A percentile compares a stretch with the other conserved stretches of the same genome.
Conservation (phyloP, 2,113 vertebrate genomes). For the Taxidea taxus region DNA sequence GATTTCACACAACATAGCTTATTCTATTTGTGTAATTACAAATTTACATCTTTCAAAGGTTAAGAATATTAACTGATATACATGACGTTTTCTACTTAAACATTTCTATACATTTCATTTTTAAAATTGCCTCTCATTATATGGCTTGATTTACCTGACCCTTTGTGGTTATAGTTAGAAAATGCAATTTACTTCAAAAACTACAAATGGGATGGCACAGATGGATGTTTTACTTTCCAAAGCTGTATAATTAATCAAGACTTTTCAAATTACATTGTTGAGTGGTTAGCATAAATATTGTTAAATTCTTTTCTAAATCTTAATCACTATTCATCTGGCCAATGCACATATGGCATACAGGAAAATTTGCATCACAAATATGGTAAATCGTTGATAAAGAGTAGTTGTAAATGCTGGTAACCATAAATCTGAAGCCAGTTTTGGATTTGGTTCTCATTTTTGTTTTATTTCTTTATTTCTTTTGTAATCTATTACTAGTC, state of each 20-base stretch:
- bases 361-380: background rate
- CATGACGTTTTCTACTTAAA: background rate
- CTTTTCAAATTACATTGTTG: conserved; percentile 34
- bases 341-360: background rate
- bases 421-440: background rate
- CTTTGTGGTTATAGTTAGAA: background rate
- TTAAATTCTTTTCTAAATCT: conserved; percentile 41
- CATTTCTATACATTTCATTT: background rate
- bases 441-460: background rate
- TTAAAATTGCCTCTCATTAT: background rate
- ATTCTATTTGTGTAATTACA: background rate
- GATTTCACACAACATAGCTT: background rate
- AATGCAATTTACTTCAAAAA: background rate
- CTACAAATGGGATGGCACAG: background rate
- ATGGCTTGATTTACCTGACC: background rate
- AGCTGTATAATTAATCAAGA: conserved; percentile 37
- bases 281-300: conserved; percentile 43
- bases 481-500: background rate
- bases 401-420: background rate
- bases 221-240: conserved; percentile 12
- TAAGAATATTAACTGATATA: background rate
- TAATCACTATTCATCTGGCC: conserved; percentile 46
- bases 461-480: background rate
- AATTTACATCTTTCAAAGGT: background rate
- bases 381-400: background rate